phyloP scores from a whole-genome alignment of 2,888 invertebrate species.

The Xestoiulus laeticollis region DNA sequence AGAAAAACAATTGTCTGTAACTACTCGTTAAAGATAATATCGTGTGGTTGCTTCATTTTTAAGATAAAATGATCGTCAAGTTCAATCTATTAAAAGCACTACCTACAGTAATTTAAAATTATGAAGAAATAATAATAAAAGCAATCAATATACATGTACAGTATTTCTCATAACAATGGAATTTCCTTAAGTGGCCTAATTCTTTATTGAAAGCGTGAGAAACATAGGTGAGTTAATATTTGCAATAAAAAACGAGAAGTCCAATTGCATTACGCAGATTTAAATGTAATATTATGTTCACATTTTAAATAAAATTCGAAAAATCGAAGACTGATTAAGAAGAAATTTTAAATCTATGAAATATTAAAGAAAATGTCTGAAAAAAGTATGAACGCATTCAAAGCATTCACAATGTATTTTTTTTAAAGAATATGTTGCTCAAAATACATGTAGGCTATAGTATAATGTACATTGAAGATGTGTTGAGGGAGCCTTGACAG shows the following conservation, averaged over 20 bases:
- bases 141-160: neutral
- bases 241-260: neutral
- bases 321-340: too few species aligned
- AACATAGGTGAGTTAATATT: neutral
- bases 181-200: constrained; percentile 17
- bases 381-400: neutral
- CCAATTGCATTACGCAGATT: too few species aligned
- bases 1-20: too few species aligned
- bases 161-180: neutral
- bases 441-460: too few species aligned
- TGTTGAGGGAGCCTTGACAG: neutral
- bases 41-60: too few species aligned
- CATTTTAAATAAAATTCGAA: too few species aligned
- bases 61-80: too few species aligned
- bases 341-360: too few species aligned
- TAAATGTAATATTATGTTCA: too few species aligned
- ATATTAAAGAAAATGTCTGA: neutral
- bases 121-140: neutral
- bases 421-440: neutral
- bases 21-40: too few species aligned
- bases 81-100: neutral
- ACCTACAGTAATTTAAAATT: neutral
- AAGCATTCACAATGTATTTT: too few species aligned
- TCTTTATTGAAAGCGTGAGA: neutral
- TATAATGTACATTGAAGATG: too few species aligned